These are phyloP conservation scores for Troides aeacus DNA, from an alignment of 2,888 invertebrate species.

Conservation along the genomic window DNA sequence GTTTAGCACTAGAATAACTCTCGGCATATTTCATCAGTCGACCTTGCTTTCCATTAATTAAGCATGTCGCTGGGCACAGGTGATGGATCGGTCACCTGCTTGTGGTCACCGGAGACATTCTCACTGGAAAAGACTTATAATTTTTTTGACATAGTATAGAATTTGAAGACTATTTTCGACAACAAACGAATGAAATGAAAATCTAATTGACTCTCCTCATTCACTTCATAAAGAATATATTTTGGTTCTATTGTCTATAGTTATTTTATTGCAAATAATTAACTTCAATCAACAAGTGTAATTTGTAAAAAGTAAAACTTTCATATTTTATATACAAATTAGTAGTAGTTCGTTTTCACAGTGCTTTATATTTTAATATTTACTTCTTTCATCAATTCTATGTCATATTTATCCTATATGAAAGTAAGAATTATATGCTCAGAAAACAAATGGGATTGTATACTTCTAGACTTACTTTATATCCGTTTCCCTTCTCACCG, in stretches of 20 bases:
- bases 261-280: background rate
- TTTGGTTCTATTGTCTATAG: background rate
- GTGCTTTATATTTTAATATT: too few relatives aligned
- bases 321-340: too few relatives aligned
- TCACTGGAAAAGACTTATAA: slow-evolving; percentile 35
- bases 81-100: slow-evolving; percentile 77
- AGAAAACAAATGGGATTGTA: background rate
- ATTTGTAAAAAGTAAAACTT: too few relatives aligned
- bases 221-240: background rate
- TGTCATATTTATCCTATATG: too few relatives aligned
- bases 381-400: too few relatives aligned
- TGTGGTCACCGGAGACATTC: slow-evolving; percentile 35
- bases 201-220: background rate
- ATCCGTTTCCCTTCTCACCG: slow-evolving; percentile 49
- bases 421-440: too few relatives aligned
- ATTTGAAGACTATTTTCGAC: background rate
- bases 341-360: too few relatives aligned
- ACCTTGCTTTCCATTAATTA: slow-evolving; percentile 77
- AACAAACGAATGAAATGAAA: too few relatives aligned
- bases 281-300: background rate
- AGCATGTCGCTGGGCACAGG: slow-evolving; percentile 60
- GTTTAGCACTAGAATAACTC: slow-evolving; percentile 54
- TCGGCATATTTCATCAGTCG: slow-evolving; percentile 65
- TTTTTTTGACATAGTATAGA: background rate
- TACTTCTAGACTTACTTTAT: slow-evolving; percentile 33